phyloP scores from a whole-genome alignment of 1,140 invertebrate species.

The Hylyphantes graminicola region DNA sequence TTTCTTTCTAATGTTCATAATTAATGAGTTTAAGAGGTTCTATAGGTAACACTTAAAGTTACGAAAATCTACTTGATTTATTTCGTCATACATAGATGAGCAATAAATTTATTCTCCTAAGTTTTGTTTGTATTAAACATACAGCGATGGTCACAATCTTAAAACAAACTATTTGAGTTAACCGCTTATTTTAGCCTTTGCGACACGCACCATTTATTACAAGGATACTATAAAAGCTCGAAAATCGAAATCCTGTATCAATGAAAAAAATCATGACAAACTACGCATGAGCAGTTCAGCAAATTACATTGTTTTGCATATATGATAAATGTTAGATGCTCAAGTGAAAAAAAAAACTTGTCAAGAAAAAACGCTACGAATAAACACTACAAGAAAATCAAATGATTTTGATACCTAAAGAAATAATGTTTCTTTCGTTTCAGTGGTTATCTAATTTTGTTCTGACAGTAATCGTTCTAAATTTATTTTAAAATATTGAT shows the following conservation, averaged over 20 bases:
- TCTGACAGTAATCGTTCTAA: no score
- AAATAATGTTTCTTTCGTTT: no score
- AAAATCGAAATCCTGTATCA: background rate
- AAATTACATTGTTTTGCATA: conserved; percentile 3
- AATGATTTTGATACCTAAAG: no score
- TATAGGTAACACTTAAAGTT: no score
- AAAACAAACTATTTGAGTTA: background rate
- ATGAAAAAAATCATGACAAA: background rate
- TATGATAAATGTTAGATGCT: conserved; percentile 14
- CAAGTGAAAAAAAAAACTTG: background rate
- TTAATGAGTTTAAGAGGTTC: no score
- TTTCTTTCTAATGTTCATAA: no score
- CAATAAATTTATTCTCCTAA: background rate
- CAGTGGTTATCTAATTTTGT: no score
- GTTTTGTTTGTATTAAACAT: background rate
- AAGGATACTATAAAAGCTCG: background rate
- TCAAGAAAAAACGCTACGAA: background rate
- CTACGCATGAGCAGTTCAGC: conserved; percentile 8
- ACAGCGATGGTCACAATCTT: background rate
- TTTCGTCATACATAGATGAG: no score
- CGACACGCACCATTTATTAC: conserved; percentile 24
- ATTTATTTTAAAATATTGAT: no score
- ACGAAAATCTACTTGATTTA: no score
- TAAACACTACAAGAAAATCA: no score
- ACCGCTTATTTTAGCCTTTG: conserved; percentile 4